Percentiles rank a stretch among this genome's conserved stretches.
Evolutionary conservation across 1,140 invertebrate genomes (phyloP).

Genomic region (Ctenoplectra terminalis): DNA sequence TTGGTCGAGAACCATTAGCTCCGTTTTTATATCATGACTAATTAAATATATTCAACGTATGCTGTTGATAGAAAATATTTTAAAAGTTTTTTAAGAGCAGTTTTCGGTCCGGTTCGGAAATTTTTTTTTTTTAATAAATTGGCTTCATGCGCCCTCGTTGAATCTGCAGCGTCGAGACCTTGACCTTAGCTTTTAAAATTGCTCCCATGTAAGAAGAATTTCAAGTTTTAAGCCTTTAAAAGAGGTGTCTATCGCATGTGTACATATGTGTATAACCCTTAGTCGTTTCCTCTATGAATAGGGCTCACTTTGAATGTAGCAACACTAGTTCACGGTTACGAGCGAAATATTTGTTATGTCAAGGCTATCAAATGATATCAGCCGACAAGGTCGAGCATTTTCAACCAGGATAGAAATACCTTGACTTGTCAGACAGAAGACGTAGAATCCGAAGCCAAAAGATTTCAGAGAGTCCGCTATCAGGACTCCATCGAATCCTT

Average conservation of each 20-base stretch:
- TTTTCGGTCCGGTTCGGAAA: not conserved
- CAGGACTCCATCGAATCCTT: not conserved
- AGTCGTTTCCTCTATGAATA: conserved; percentile 25
- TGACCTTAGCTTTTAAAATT: conserved; percentile 38
- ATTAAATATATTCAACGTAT: not conserved
- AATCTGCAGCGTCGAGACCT: not conserved
- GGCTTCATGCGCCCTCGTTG: not conserved
- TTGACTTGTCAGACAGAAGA: not conserved
- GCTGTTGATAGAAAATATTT: not conserved
- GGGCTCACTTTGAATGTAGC: not conserved
- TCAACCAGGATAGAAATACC: not conserved
- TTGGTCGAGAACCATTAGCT: too few species aligned
- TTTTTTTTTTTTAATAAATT: not conserved
- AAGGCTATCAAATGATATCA: conserved; percentile 10
- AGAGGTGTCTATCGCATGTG: not conserved
- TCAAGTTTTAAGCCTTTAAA: conserved; percentile 17
- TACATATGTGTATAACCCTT: not conserved
- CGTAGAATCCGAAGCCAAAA: not conserved
- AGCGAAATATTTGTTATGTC: not conserved
- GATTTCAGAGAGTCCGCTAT: not conserved
- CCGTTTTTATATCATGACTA: too few species aligned
- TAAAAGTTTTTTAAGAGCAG: not conserved
- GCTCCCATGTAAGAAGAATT: conserved; percentile 3
- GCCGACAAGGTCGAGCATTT: not conserved
- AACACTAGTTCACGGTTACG: conserved; percentile 9